Evolutionary conservation across 2,888 invertebrate genomes (phyloP), one percentile per base, ranked within the genome.

Genomic region (Timema podura): DNA sequence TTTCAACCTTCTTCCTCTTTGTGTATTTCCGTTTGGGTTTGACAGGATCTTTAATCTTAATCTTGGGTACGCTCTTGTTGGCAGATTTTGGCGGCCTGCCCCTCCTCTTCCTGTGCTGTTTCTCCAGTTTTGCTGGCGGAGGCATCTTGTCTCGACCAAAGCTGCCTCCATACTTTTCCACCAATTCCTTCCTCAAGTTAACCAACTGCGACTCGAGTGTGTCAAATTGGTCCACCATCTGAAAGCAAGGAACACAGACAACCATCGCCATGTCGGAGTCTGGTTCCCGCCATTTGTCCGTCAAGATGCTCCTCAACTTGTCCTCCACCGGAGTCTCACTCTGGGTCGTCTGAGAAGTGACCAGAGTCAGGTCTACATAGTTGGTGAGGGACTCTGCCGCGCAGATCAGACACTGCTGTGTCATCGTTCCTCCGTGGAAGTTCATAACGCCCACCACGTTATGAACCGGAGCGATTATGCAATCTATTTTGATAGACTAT

Each of bases 341-440:
- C 9, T 68, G 70, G 48, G 59, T 70, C 16, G 73, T 73, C 16
- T 66, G 51, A 15, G 73, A 73, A 11, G 71, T 72, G 5, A 68
- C 67, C n/a, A 71, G 64, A 30, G 71, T 68, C 57, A 73, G 30
- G 61, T 73, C 73, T 48, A 73, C 65, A 68, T 71, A 73, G 59
- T 72, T 72, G 2, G 73, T 64, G 46, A 70, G 67, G 5, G 70
- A 72, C 16, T 73, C 64, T 48, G 72, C 68, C 46, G 72, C 72
- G 61, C 73, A 73, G 7, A 73, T 70, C 10, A 73, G 57, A 72
- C 73, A 73, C n/a, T 67, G 66, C 46, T 69, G 69, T 46, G 59
- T 69, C 57, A 69, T 47, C 65, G 59, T 66, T 48, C 65, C 46
- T 57, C 65, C 51, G 59, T 69, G 69, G 69, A 69, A 69, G 57